These are phyloP conservation scores for Pogonocherus hispidulus DNA, from an alignment of 2,888 invertebrate species.

Conservation along the genomic window DNA sequence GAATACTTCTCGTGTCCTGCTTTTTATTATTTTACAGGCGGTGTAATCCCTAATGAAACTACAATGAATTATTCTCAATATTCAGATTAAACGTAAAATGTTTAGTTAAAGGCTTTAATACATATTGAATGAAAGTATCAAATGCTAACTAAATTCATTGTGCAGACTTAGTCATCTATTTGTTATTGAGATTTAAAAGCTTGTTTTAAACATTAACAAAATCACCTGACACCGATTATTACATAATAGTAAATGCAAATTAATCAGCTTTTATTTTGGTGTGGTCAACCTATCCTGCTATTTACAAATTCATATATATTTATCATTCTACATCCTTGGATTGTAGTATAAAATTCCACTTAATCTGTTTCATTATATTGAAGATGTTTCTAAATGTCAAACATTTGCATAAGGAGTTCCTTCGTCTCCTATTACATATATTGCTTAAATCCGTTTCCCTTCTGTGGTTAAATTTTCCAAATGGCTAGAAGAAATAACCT, in stretches of 20 bases:
- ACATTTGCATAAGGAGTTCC: slow-evolving; percentile 22
- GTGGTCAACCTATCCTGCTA: slow-evolving; percentile 18
- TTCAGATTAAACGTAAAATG: too few species aligned
- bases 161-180: too few species aligned
- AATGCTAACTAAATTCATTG: too few species aligned
- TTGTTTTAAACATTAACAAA: background rate
- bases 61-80: too few species aligned
- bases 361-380: slow-evolving; percentile 23
- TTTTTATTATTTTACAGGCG: too few species aligned
- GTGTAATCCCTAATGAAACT: too few species aligned
- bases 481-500: too few species aligned
- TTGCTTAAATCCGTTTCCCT: background rate
- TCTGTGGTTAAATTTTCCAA: too few species aligned
- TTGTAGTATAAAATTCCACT: slow-evolving; percentile 23
- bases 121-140: too few species aligned
- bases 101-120: too few species aligned
- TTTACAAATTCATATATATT: slow-evolving; percentile 15
- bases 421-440: background rate
- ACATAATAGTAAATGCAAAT: slow-evolving; percentile 15
- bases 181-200: too few species aligned
- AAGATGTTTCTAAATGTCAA: slow-evolving; percentile 25
- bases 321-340: slow-evolving; percentile 23
- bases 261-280: slow-evolving; percentile 13
- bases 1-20: too few species aligned
- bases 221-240: background rate